Conservation (phyloP, 2,888 invertebrate species). For the Harpagoxenus sublaevis region DNA sequence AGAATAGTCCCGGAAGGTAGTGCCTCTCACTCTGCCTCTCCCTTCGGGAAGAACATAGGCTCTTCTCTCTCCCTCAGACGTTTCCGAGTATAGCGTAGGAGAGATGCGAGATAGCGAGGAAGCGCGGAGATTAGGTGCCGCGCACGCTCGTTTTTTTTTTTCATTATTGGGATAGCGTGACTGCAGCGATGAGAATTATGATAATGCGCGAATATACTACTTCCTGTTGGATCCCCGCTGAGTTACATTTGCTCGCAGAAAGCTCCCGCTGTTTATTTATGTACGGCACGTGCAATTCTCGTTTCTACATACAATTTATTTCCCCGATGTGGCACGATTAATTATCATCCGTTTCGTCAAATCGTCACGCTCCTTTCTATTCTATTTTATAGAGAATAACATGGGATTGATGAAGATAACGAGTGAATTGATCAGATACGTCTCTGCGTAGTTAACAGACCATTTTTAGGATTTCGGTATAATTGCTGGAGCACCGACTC, state of each 20-base stretch:
- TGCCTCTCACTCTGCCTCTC: constrained; percentile 9
- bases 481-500: not conserved
- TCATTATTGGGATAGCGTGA: constrained; percentile 1
- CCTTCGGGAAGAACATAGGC: not conserved
- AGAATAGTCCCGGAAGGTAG: constrained; percentile 79
- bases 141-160: not conserved
- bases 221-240: not conserved
- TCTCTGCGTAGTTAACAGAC: no score
- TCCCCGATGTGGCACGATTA: not conserved
- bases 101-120: constrained; percentile 16
- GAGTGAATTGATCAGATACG: not conserved
- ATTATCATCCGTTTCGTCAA: not conserved
- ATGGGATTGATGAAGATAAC: not conserved
- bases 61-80: constrained; percentile 9
- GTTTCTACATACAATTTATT: not conserved
- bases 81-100: constrained; percentile 17
- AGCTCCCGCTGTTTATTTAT: not conserved
- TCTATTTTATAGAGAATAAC: not conserved
- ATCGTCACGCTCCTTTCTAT: no score
- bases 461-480: not conserved
- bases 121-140: not conserved
- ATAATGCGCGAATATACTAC: constrained; percentile 1
- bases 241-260: not conserved
- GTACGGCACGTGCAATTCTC: not conserved
- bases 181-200: constrained; percentile 8